Evolutionary conservation across 2,797 vertebrate species (phyloP).

Genomic region (Erpetoichthys calabaricus): DNA sequence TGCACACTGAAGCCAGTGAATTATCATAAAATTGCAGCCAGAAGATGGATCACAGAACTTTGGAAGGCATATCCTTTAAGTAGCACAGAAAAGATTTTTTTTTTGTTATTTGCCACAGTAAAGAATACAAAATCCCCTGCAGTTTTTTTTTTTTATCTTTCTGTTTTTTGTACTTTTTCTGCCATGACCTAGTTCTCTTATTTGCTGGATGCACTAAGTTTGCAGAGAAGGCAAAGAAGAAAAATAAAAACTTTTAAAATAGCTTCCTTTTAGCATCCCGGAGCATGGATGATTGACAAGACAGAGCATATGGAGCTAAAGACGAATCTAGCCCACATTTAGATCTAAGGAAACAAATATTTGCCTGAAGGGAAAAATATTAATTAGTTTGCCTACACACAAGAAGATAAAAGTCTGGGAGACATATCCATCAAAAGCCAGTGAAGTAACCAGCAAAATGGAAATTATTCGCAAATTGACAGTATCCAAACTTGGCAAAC

Average conservation of each 20-base stretch:
- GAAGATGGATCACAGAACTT: no score
- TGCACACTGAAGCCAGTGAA: no score
- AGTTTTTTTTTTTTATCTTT: no score
- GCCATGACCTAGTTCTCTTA: background rate
- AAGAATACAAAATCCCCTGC: no score
- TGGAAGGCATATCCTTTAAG: no score
- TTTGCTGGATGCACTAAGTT: background rate
- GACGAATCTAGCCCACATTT: slow-evolving; percentile 80
- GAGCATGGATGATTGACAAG: slow-evolving; percentile 73
- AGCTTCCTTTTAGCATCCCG: slow-evolving; percentile 47
- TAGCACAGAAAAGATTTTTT: no score
- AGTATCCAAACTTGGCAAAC: slow-evolving; percentile 70
- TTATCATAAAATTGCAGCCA: no score
- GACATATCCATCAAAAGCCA: slow-evolving; percentile 82
- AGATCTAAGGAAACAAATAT: slow-evolving; percentile 92
- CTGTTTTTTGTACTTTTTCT: background rate
- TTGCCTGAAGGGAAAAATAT: slow-evolving; percentile 87
- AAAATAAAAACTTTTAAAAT: slow-evolving; percentile 7
- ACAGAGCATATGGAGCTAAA: slow-evolving; percentile 78
- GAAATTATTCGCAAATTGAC: slow-evolving; percentile 86
- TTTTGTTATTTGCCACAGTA: no score
- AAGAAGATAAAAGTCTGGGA: slow-evolving; percentile 80
- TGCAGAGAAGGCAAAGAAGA: slow-evolving; percentile 1
- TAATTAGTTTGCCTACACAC: slow-evolving; percentile 91
- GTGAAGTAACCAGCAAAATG: slow-evolving; percentile 75